Evolutionary conservation across 1,140 invertebrate species (phyloP), one percentile per base, ranked within the genome.

Genomic region (Plutomurus gul): DNA sequence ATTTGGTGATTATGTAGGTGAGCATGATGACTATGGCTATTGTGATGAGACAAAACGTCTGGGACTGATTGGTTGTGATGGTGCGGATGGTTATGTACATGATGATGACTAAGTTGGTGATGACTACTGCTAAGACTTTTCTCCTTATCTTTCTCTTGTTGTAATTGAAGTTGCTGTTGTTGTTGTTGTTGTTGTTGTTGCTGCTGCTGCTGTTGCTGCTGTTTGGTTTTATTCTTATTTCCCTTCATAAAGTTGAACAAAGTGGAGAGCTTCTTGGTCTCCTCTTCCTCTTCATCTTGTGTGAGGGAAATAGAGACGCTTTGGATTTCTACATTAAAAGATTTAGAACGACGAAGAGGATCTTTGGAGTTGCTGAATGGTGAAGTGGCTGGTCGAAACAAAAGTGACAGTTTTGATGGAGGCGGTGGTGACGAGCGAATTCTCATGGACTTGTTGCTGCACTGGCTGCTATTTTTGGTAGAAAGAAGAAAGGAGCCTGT

Each of bases 311-410:
- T 40, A 37, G 80, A 82, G 25, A 83, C 82, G 56, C 82, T 82
- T 76, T 83, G 82, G 22, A 81, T 78, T 77, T 83, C 82, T 20
- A 83, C 78, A 71, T 82, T 83, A 39, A 83, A 83, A 22, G 80
- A 82, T 70, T 83, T 83, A 8, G 82, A 80, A 43, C 82, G 46
- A 65, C 75, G 46, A 13, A 82, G 81, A n/a, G 77, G 51, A 76
- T 83, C 78, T 60, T 81, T 83, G 8, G 37, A 16, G 56, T 36
- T 80, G 20, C 70, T 76, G 72, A 79, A 79, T n/a, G 80, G 71
- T 4, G 76, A 33, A 75, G 49, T 73, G n/a, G 33, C 25, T 33
- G 82, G 82, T 36, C 82, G 39, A 76, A 83, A 83, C 13, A 83
- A 78, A 30, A 80, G 78, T 40, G 82, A 82, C 25, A 83, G 75